Base-by-base conservation (phyloP, 2,888 invertebrate species). In the Xestia sexstrigata region DNA sequence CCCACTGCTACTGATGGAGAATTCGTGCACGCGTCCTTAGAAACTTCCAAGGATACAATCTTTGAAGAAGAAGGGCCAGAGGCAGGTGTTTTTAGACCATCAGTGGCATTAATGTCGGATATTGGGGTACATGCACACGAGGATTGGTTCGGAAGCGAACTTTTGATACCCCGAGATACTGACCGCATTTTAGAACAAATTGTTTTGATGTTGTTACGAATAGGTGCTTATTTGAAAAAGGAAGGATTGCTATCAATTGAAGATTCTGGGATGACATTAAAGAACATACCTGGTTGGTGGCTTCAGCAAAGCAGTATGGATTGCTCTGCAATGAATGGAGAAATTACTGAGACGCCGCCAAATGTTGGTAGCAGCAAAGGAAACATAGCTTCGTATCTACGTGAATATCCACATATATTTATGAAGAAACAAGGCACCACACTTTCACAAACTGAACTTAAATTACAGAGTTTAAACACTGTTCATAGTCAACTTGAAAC, bases 111-210 rank as follows among this genome's bases (percentile, higher is more conserved):
- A 79, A 92, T 93, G 69, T 91, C 91, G 11, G 94, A 95, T 72
- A 85, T 91, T 75, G 93, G 92, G 49, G 89, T 91, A 42, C 93
- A 90, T 74, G 95, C 92, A 39, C 93, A 90, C 73, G 96, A 96
- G 83, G 96, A 96, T 82, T 95, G 94, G 93, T 91, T 93, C 76
- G 93, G 93, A 1, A 94, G 88, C 82, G 96, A 96, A 89, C 89
- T 95, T 58, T 87, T 89, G 7, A 87, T 95, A 74, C 96, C 96
- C 55, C 93, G 96, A 9, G 94, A 94, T 81, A 90, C 93, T 30
- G 96, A 96, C 87, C 94, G 96, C 2, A 94, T 96, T 85, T 84
- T 95, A 71, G 96, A 96, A 89, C 96, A 96, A 87, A 95, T 96
- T 80, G 93, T 92, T 52, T 78, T 95, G 30, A 96, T 96, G 96